Evolutionary conservation across 2,888 invertebrate species (phyloP), one percentile per base, ranked within the genome.

Genomic region (Callosobruchus maculatus): DNA sequence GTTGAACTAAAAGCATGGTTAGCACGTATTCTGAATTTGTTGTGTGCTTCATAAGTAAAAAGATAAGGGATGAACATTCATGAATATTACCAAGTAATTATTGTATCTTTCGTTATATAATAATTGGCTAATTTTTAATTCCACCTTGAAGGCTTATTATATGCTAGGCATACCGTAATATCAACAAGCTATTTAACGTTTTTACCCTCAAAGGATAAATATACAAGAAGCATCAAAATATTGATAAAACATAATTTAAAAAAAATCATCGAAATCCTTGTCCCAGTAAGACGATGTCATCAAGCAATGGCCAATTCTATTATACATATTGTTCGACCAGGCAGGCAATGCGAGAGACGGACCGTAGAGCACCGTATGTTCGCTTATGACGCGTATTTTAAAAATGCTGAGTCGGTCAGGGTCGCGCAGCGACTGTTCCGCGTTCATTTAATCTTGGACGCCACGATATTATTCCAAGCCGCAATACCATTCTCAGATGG

Each of bases 51-150:
- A 49, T 7, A 13, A 49, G 13, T 49, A 49, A 49, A 18, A 3
- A 49, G 49, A 49, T 49, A 18, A 49, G 13, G 18, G 49, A 49
- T 49, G 49, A 49, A 49, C 49, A 49, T 49, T 49, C 49, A 49
- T 76, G 70, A 74, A 71, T 75, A 66, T 75, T 76, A 73, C 75
- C 75, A 73, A 76, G 74, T 79, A 77, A 78, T 79, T 79, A 79
- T 79, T 79, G 78, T 79, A 73, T 75, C 74, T 21, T 71, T 74
- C 74, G 74, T 71, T 74, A 22, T 31, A 22, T 74, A 67, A 76
- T 74, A 77, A 77, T 77, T 77, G 76, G 78, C 75, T 74, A 73
- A 72, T 22, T 70, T n/a, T 18, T 68, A 31, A 31, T 68, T 73
- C 70, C 71, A 72, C 74, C 72, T 72, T 49, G 30, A 71, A 75